A percentile compares a stretch with the other conserved stretches of the same genome.
phyloP scores from a whole-genome alignment of 53 echinoderm and acorn worm genomes.

The Paracentrotus lividus region DNA sequence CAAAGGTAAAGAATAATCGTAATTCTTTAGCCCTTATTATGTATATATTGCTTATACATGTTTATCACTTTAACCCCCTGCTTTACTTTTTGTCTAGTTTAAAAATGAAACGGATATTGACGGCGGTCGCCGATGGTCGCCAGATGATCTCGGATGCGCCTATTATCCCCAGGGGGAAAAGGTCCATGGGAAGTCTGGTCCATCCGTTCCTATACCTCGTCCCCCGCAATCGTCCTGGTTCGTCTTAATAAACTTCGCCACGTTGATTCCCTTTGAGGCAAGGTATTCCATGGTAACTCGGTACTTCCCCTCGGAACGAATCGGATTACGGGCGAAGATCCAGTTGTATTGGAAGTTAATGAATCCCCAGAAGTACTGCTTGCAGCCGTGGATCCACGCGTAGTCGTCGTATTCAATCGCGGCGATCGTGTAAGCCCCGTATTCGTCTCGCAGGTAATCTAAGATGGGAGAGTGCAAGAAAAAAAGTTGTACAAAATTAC shows the following conservation, averaged over 20 bases:
- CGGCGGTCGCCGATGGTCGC: background rate
- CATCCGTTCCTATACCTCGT: background rate
- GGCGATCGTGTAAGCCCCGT: constrained; percentile 58
- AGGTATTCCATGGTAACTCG: no score
- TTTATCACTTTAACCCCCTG: no score
- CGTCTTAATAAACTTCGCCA: constrained; percentile 36
- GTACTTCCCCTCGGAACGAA: background rate
- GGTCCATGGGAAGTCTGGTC: background rate
- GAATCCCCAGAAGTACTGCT: constrained; percentile 41
- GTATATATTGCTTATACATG: no score
- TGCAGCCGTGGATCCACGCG: constrained; percentile 69
- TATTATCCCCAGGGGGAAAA: background rate
- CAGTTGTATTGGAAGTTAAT: constrained; percentile 76
- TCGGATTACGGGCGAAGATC: constrained; percentile 61
- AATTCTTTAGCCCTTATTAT: no score
- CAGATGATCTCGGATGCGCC: background rate
- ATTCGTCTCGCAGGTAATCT: background rate
- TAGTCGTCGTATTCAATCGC: constrained; percentile 71
- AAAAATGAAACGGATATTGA: no score
- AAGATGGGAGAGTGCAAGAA: no score
- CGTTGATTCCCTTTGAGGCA: constrained; percentile 39
- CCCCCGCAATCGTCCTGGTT: constrained; percentile 52
- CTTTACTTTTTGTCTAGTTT: no score
- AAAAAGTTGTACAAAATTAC: no score
- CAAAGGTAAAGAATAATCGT: no score